Base-by-base conservation (phyloP, 1,140 invertebrate species). In the Contarinia nasturtii region DNA sequence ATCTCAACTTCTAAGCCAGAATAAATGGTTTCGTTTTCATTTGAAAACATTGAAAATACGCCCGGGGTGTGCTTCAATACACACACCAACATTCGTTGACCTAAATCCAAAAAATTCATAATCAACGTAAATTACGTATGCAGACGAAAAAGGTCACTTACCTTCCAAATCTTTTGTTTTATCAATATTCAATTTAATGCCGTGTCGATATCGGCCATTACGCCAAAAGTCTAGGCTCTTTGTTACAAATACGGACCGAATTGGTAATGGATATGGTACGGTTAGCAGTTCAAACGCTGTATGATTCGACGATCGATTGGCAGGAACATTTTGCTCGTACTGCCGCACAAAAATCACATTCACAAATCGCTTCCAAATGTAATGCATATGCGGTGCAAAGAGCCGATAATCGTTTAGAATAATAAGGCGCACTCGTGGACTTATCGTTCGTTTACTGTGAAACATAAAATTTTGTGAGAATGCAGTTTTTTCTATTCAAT, bases 351-450 rank as follows among this genome's bases (percentile, higher is more conserved):
- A 86, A n/a, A 86, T 57, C 0, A 80, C 75, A 52, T 82, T 80
- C 2, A 83, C 69, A 19, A 84, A 77, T 51, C 77, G 70, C 38
- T 78, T 83, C 83, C 83, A 86, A 8, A 87, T 53, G 52, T 82
- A 80, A 53, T 76, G 69, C 49, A 80, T 64, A 50, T 84, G 68
- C 0, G 83, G 59, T 22, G 83, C 58, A 27, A 86, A 61, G 51
- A 75, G 86, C 50, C 34, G 64, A 67, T n/a, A n/a, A n/a, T n/a
- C n/a, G n/a, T n/a, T n/a, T n/a, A n/a, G n/a, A n/a, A n/a, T n/a
- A n/a, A n/a, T n/a, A n/a, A n/a, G n/a, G n/a, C n/a, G n/a, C n/a
- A 53, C 50, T 14, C 47, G 43, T 47, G 20, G 7, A 12, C 40
- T 41, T 43, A 17, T 36, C 22, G 21, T 34, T 21, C 38, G 8